Percentiles rank a stretch among this genome's conserved stretches.
Conservation (phyloP, 2,888 invertebrate genomes). For the Cephonodes hylas region DNA sequence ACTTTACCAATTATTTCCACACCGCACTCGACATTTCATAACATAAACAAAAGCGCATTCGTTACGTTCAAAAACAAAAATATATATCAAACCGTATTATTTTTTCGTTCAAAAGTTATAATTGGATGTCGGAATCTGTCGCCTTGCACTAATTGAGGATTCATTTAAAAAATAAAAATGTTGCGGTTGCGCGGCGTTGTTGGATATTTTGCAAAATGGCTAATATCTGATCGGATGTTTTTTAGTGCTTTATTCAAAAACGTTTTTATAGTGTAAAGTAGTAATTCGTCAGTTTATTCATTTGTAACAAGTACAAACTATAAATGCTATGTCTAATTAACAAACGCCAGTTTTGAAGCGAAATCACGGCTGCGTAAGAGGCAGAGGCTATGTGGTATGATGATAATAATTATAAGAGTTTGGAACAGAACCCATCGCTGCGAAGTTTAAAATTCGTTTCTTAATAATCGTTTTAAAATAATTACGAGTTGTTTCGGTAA, state of each 20-base stretch:
- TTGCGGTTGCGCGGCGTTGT: neutral
- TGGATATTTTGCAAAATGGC: neutral
- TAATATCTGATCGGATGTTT: neutral
- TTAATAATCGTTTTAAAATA: too few species aligned
- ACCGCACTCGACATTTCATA: constrained; percentile 7
- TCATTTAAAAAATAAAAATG: neutral
- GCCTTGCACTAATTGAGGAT: neutral
- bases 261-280: neutral
- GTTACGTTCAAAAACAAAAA: neutral
- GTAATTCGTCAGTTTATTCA: too few species aligned
- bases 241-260: neutral
- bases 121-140: constrained; percentile 11
- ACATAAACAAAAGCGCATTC: constrained; percentile 11
- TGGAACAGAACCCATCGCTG: too few species aligned
- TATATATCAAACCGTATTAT: constrained; percentile 8
- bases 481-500: too few species aligned
- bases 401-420: too few species aligned
- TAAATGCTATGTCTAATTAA: too few species aligned
- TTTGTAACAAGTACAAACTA: too few species aligned
- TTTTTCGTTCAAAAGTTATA: constrained; percentile 16
- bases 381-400: too few species aligned
- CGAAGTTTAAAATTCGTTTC: too few species aligned
- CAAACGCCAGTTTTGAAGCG: too few species aligned
- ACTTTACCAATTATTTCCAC: constrained; percentile 16
- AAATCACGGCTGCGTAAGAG: too few species aligned